These are phyloP conservation scores for Machimus atricapillus DNA, from an alignment of 2,888 invertebrate genomes.

Conservation along the genomic window DNA sequence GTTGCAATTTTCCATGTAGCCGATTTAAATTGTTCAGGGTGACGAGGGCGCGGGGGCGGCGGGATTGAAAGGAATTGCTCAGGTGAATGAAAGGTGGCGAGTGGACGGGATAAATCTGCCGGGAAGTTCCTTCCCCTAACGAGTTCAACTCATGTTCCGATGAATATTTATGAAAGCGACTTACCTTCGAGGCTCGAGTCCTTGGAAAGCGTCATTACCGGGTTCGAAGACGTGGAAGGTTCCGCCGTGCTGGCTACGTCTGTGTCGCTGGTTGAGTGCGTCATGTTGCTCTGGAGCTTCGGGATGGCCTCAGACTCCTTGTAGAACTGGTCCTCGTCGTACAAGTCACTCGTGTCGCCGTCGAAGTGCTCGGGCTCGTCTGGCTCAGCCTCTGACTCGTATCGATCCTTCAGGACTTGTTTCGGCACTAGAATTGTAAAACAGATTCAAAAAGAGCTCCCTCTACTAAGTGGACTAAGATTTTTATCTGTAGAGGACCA, in stretches of 20 bases:
- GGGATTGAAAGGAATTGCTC: not conserved
- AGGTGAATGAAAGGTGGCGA: not conserved
- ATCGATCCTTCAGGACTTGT: slow-evolving; percentile 82
- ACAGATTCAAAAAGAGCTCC: not conserved
- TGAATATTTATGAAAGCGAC: slow-evolving; percentile 43
- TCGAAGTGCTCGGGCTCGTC: slow-evolving; percentile 73
- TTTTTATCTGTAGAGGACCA: not conserved
- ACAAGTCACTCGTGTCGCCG: slow-evolving; percentile 65
- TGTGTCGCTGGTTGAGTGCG: slow-evolving; percentile 42
- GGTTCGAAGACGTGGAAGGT: slow-evolving; percentile 51
- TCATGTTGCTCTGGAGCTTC: slow-evolving; percentile 61
- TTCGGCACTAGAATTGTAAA: slow-evolving; percentile 72
- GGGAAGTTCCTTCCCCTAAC: not conserved
- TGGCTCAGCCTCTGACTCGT: slow-evolving; percentile 78
- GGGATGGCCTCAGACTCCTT: slow-evolving; percentile 67
- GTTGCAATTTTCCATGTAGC: not conserved
- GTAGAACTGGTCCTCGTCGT: slow-evolving; percentile 66
- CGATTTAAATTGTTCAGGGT: not conserved
- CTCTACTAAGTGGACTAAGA: not conserved
- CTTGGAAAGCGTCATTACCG: slow-evolving; percentile 59
- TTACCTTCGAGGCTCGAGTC: slow-evolving; percentile 60
- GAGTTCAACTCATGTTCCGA: not conserved
- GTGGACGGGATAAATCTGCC: not conserved
- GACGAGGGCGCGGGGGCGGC: too few relatives aligned
- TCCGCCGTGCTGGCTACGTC: slow-evolving; percentile 51